Evolutionary conservation across 23 tunicate genomes (phyloP), one percentile per base, ranked within the genome.

Genomic region (Corella eumyota): DNA sequence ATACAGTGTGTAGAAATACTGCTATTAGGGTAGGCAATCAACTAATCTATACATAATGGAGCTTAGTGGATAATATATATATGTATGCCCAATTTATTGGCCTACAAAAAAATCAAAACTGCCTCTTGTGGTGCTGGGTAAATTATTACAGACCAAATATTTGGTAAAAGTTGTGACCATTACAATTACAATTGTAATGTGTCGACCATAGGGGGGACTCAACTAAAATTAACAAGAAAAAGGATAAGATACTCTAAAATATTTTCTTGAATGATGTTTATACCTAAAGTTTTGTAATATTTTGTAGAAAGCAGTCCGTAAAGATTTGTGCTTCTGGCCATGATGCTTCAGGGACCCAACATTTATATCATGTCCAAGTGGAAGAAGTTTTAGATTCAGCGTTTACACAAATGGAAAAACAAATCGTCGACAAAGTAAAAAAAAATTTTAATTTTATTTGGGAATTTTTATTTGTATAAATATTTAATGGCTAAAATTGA

Each of bases 261-360:
- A n/a, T n/a, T n/a, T n/a, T n/a, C n/a, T n/a, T n/a, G n/a, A n/a
- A n/a, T n/a, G n/a, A 40, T 40, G 48, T 40, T 40, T 40, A 15
- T 9, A 15, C 48, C 15, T 11, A 40, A 40, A 11, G 11, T 40
- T 11, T 9, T 40, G 48, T 9, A 9, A 11, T 40, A 15, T 40
- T 11, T 9, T 40, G 36, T 69, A 86, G 95, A 34, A 88, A 88
- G 32, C 96, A 74, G 22, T 72, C 81, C 0, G 63, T 36, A 37
- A 88, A 79, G 71, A 63, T 88, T 21, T 88, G 96, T 29, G 96
- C 85, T 4, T 72, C 81, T 0, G 96, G 88, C 5, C 34, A 31
- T 17, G 96, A 88, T 47, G 64, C 88, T 1, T 67, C 81, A 5
- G 85, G 80, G 3, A 48, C 60, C 2, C 77, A 78, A 25, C 96